Evolutionary conservation across 2,113 vertebrate species (phyloP).

Genomic region (Poeciliopsis occidentalis): DNA sequence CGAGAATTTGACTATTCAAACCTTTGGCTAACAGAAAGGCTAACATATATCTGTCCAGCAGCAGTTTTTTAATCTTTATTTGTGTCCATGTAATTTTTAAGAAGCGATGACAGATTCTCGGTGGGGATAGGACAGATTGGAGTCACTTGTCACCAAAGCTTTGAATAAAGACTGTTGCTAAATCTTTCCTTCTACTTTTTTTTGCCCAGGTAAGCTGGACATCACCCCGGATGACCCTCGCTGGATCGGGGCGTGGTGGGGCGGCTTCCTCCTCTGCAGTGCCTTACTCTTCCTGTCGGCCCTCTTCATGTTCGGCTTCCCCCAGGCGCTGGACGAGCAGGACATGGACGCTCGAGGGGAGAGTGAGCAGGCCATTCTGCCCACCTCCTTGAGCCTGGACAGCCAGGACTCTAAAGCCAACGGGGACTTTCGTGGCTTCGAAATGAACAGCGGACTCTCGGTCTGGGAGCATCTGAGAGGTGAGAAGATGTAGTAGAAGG

Average conservation of each 20-base stretch:
- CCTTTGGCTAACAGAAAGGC: not conserved
- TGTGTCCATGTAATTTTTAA: not conserved
- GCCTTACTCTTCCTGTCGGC: slow-evolving; percentile 77
- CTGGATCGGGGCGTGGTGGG: slow-evolving; percentile 82
- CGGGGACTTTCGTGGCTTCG: slow-evolving; percentile 57
- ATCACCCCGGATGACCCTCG: slow-evolving; percentile 81
- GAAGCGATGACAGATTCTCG: not conserved
- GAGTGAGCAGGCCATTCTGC: slow-evolving; percentile 79
- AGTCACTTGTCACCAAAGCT: not conserved
- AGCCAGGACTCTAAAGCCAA: slow-evolving; percentile 65
- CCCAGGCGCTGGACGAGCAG: slow-evolving; percentile 68
- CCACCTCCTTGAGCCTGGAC: slow-evolving; percentile 63
- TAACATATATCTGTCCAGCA: not conserved
- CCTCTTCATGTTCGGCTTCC: slow-evolving; percentile 78
- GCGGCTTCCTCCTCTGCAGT: slow-evolving; percentile 79
- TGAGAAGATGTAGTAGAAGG: slow-evolving; percentile 16
- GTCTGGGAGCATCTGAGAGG: slow-evolving; percentile 77
- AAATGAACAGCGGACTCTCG: slow-evolving; percentile 71
- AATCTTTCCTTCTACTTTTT: not conserved
- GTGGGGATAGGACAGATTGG: not conserved
- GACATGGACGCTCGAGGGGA: slow-evolving; percentile 65
- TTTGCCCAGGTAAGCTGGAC: slow-evolving; percentile 68
- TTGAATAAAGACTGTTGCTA: not conserved
- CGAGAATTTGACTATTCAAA: not conserved
- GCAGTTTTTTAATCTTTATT: not conserved